Conservation (phyloP, 2,113 vertebrate species). For the Anolis carolinensis region DNA sequence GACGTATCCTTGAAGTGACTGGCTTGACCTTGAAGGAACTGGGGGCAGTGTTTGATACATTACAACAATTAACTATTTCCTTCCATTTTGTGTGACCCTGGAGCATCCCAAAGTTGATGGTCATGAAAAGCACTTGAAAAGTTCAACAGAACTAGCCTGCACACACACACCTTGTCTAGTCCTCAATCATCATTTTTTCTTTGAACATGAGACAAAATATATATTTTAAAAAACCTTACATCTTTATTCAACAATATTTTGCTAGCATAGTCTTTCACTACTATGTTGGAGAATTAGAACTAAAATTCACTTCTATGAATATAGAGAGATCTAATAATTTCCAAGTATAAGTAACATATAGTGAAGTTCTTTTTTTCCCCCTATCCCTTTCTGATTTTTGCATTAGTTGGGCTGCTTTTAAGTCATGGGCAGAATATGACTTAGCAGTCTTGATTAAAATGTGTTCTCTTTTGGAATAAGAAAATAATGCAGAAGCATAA, state of each 20-base stretch:
- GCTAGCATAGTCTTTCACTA: conserved; percentile 13
- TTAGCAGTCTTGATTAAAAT: conserved; percentile 66
- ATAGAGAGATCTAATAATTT: conserved; percentile 59
- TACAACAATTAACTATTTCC: no score
- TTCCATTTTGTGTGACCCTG: no score
- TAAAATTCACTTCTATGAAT: conserved; percentile 41
- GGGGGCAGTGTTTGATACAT: no score
- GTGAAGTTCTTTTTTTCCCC: conserved; percentile 56
- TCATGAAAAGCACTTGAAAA: no score
- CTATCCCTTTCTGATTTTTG: conserved; percentile 66
- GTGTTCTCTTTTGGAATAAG: conserved; percentile 59
- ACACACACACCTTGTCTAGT: no score
- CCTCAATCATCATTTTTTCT: neutral
- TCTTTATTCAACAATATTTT: neutral
- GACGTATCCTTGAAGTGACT: no score
- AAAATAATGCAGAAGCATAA: conserved; percentile 58
- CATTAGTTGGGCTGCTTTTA: conserved; percentile 68
- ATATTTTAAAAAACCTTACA: neutral
- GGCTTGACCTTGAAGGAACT: no score
- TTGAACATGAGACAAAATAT: neutral
- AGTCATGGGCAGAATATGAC: conserved; percentile 65
- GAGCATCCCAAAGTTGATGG: no score
- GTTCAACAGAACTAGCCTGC: no score
- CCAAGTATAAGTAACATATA: conserved; percentile 43
- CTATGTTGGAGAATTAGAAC: conserved; percentile 40